Base-by-base conservation (phyloP, 2,888 invertebrate genomes). In the Plebejus anna region DNA sequence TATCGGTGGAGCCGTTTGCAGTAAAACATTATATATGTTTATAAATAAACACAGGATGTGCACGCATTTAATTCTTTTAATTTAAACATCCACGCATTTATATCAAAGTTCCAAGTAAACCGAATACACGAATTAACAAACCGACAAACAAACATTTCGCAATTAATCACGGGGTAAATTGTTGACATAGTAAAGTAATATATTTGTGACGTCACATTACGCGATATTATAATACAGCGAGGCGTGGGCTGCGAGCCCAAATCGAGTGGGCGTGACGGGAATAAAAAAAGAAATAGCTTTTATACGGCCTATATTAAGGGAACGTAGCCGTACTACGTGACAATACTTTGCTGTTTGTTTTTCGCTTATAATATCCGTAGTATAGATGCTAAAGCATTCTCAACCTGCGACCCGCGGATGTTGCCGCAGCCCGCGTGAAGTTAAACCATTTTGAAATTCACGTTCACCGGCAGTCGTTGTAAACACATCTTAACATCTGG, bases 161-260 rank as follows among this genome's bases (percentile, higher is more conserved):
- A 61, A 61, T 61, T 61, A 61, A 28, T 61, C 28, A 28, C 61
- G 4, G 59, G 4, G 59, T 22, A 22, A 28, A 28, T 11, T 61
- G 28, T 61, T 61, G 61, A 61, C 61, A 22, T 61, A 61, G 28
- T 22, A 61, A 28, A 61, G 28, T 22, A 28, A 28, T 22, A 61
- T 28, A 61, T 61, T 9, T 61, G 61, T 61, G 61, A 61, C 61
- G 61, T 61, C 61, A 61, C 61, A 28, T 61, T 61, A 61, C 28
- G 11, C 61, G 11, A 28, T 61, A 61, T 61, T 28, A 22, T 61
- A 61, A 61, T 61, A 61, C 22, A 22, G 61, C 28, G 28, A 22
- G 22, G 61, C 61, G 61, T 61, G 28, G 61, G 61, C 1, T 61
- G 28, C 9, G 22, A 28, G 28, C 61, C 61, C 28, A 61, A 28